phyloP scores from a whole-genome alignment of 2,888 invertebrate species.

The Lasioglossum leucozonium region DNA sequence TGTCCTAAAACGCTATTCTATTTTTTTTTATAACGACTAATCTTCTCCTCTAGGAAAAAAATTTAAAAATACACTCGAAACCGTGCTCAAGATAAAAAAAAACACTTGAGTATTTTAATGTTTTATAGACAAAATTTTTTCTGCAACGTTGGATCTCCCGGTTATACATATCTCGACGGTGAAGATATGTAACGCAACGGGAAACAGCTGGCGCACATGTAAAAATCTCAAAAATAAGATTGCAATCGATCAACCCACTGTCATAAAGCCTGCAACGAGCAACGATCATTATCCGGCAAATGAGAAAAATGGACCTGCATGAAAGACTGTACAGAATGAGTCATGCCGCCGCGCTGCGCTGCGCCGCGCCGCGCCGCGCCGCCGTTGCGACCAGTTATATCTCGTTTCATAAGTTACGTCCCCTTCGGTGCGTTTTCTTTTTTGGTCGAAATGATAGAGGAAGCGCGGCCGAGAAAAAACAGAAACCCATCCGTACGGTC shows the following conservation, averaged over 20 bases:
- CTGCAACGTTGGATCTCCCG: background rate
- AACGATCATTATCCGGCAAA: background rate
- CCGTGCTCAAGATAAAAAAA: background rate
- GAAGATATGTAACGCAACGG: background rate
- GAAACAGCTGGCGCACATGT: background rate
- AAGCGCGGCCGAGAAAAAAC: background rate
- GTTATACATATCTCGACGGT: background rate
- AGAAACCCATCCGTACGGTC: background rate
- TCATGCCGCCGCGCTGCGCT: background rate
- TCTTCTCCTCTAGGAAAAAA: background rate
- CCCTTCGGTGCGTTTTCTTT: background rate
- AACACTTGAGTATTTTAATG: too few relatives aligned
- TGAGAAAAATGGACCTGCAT: conserved; percentile 4
- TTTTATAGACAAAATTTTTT: background rate
- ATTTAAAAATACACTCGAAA: background rate
- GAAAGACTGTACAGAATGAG: background rate
- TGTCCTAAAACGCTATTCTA: too few relatives aligned
- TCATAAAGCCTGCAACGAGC: background rate
- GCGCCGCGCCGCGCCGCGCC: too few relatives aligned
- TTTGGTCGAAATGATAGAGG: conserved; percentile 9
- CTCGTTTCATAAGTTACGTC: conserved; percentile 7
- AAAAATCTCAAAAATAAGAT: background rate
- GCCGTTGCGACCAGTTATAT: background rate
- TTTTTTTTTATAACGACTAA: too few relatives aligned
- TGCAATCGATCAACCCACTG: conserved; percentile 4